A percentile compares a stretch with the other conserved stretches of the same genome.
phyloP scores from a whole-genome alignment of 2,797 vertebrate genomes.

The Spinibarbus caldwelli region DNA sequence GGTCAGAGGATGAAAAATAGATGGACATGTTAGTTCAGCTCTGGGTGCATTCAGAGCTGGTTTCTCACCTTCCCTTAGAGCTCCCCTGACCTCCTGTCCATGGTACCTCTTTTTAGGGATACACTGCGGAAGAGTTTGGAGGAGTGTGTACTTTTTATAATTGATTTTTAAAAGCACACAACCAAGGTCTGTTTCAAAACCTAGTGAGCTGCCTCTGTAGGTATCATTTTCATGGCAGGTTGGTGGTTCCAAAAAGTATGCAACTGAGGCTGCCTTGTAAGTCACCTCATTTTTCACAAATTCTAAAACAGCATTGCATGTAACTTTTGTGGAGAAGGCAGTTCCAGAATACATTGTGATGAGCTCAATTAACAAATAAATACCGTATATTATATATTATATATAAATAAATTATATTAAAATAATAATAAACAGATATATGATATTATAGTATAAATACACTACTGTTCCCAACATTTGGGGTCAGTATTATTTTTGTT shows the following conservation, averaged over 20 bases:
- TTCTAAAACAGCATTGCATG: not conserved
- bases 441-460: not conserved
- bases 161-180: not conserved
- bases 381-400: not conserved
- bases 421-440: not conserved
- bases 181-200: not conserved
- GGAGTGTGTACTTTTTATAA: slow-evolving; percentile 12
- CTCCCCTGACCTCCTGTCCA: slow-evolving; percentile 31
- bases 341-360: not conserved
- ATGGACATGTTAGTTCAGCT: slow-evolving; percentile 48
- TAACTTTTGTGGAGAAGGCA: not conserved
- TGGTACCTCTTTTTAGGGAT: slow-evolving; percentile 11
- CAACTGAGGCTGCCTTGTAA: not conserved
- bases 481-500: not conserved
- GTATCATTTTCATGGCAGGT: not conserved
- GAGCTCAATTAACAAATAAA: not conserved
- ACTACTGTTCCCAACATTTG: not conserved
- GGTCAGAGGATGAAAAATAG: slow-evolving; percentile 54
- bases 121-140: not conserved
- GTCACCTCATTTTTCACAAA: not conserved
- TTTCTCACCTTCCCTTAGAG: slow-evolving; percentile 36
- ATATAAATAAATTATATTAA: not conserved
- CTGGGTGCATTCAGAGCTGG: slow-evolving; percentile 40
- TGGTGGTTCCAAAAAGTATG: not conserved
- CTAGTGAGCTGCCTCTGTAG: not conserved